Percentiles rank a stretch among this genome's conserved stretches.
These are phyloP conservation scores for Acanthopagrus latus DNA, from an alignment of 2,797 vertebrate species.

Conservation along the genomic window DNA sequence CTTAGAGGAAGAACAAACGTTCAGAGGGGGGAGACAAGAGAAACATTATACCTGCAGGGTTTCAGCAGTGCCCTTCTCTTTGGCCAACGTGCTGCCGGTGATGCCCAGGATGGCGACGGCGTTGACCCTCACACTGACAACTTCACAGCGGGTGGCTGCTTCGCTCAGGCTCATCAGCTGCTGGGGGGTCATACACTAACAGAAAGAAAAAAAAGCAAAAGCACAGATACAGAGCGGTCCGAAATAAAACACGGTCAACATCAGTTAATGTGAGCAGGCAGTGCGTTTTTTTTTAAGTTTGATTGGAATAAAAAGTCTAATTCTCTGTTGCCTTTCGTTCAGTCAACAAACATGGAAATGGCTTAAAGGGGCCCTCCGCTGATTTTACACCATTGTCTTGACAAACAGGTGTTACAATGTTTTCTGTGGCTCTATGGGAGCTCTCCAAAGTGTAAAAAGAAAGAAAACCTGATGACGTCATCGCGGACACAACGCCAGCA, in stretches of 20 bases:
- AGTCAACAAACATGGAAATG: neutral
- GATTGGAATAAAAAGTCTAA: constrained; percentile 9
- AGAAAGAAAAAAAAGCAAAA: constrained; percentile 43
- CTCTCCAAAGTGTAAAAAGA: neutral
- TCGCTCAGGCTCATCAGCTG: constrained; percentile 94
- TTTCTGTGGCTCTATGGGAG: neutral
- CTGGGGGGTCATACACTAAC: constrained; percentile 91
- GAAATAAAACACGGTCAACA: constrained; percentile 9
- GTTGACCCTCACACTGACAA: constrained; percentile 91
- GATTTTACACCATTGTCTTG: neutral
- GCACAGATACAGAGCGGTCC: constrained; percentile 6
- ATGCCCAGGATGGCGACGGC: constrained; percentile 95
- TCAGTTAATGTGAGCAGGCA: constrained; percentile 12
- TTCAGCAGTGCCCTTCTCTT: constrained; percentile 87
- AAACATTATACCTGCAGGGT: constrained; percentile 89
- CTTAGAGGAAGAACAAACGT: constrained; percentile 42
- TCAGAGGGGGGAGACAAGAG: neutral
- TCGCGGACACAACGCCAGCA: neutral
- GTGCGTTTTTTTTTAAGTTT: neutral
- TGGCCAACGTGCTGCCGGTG: constrained; percentile 93
- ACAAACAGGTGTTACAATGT: neutral
- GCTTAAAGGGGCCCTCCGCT: neutral
- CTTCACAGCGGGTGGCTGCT: constrained; percentile 87
- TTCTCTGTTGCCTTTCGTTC: neutral
- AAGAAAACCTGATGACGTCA: no score